Percentiles rank a stretch among this genome's conserved stretches.
phyloP scores from a whole-genome alignment of 2,797 vertebrate species.

The Decapterus maruadsi region DNA sequence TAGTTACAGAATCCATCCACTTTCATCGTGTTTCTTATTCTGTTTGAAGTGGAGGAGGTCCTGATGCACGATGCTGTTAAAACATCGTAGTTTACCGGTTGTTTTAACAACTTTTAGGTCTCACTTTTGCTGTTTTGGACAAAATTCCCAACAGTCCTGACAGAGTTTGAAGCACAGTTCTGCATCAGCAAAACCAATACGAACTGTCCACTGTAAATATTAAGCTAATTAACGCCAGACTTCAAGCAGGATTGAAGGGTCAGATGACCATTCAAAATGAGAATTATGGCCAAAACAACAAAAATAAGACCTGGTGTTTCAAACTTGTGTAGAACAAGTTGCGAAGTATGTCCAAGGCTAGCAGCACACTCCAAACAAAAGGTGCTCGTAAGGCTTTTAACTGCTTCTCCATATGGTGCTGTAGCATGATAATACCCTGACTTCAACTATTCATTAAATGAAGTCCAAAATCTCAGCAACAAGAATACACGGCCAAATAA shows the following conservation, averaged over 20 bases:
- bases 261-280: not conserved
- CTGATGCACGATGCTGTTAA: not conserved
- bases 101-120: not conserved
- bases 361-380: not conserved
- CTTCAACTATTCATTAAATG: not conserved
- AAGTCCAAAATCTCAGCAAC: not conserved
- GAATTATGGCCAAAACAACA: not conserved
- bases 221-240: not conserved
- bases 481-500: not conserved
- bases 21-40: slow-evolving; percentile 2
- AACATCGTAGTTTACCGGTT: not conserved
- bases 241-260: not conserved
- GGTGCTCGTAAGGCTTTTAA: not conserved
- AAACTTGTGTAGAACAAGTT: not conserved
- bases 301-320: not conserved
- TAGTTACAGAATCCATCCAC: not conserved
- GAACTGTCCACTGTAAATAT: not conserved
- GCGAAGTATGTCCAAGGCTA: not conserved
- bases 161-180: not conserved
- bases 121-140: not conserved
- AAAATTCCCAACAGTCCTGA: not conserved
- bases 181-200: not conserved
- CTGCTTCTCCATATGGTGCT: not conserved
- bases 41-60: slow-evolving; percentile 7
- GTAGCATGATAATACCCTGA: not conserved